A percentile compares a stretch with the other conserved stretches of the same genome.
phyloP scores from a whole-genome alignment of 2,797 vertebrate species.

The Myripristis murdjan region DNA sequence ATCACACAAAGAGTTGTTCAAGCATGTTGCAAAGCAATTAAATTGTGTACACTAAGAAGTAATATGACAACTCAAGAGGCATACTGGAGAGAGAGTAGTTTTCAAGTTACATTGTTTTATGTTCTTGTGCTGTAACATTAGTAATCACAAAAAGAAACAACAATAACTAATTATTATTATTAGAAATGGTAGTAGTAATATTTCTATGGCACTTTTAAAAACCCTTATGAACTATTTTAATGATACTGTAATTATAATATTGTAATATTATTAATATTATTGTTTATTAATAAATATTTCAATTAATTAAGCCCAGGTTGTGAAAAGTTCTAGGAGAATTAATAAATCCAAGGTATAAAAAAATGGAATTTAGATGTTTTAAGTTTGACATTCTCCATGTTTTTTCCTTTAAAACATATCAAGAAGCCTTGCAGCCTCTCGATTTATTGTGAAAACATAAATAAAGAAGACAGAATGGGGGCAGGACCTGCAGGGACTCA shows the following conservation, averaged over 20 bases:
- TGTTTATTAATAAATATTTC: too few relatives aligned
- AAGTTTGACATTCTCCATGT: too few relatives aligned
- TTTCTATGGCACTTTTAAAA: background rate
- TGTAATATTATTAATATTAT: too few relatives aligned
- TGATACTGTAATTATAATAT: too few relatives aligned
- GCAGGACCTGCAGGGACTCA: slow-evolving; percentile 90
- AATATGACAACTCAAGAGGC: background rate
- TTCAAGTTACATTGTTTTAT: background rate
- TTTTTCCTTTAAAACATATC: background rate
- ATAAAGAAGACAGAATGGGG: background rate
- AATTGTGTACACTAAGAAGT: background rate
- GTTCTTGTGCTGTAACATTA: background rate
- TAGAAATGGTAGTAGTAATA: too few relatives aligned
- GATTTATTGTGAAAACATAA: background rate
- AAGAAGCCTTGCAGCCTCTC: too few relatives aligned
- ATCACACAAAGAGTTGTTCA: background rate
- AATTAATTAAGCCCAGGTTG: too few relatives aligned
- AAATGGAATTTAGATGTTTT: too few relatives aligned
- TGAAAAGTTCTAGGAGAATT: too few relatives aligned
- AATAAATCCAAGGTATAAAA: too few relatives aligned
- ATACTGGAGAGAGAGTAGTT: background rate
- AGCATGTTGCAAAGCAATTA: background rate
- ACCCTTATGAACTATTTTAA: background rate
- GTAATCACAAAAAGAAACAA: too few relatives aligned
- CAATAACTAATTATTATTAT: too few relatives aligned